phyloP scores from a whole-genome alignment of 1,140 invertebrate genomes.

The Calliopsis andreniformis region DNA sequence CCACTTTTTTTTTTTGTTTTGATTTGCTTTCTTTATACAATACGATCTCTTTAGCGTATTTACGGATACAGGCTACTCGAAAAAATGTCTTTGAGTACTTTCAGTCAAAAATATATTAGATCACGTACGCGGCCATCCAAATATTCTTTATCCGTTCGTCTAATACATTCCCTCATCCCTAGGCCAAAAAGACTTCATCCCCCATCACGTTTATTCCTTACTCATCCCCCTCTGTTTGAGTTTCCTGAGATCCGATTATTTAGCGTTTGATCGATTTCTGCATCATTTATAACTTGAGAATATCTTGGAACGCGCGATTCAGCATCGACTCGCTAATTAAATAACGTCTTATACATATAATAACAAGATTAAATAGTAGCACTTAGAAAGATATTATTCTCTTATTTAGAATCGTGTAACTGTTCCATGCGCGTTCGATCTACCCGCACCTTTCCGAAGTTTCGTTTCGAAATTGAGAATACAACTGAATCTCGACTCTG shows the following conservation, averaged over 20 bases:
- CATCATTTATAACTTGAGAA: conserved; percentile 39
- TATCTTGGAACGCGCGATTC: conserved; percentile 64
- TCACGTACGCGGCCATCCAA: conserved; percentile 48
- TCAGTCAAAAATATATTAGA: conserved; percentile 72
- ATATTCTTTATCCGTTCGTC: conserved; percentile 7
- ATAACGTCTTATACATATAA: conserved; percentile 82
- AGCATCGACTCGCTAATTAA: conserved; percentile 67
- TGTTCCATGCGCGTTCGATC: conserved; percentile 21
- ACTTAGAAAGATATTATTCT: conserved; percentile 78
- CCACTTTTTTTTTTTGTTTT: not conserved
- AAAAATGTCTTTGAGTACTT: conserved; percentile 68
- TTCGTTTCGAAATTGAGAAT: conserved; percentile 5
- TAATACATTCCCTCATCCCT: conserved; percentile 47
- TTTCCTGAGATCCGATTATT: conserved; percentile 49
- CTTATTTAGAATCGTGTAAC: conserved; percentile 79
- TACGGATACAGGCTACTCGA: conserved; percentile 25
- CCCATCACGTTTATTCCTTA: not conserved
- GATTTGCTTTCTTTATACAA: conserved; percentile 15
- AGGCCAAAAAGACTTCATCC: conserved; percentile 74
- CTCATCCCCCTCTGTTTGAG: conserved; percentile 22
- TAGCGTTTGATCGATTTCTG: conserved; percentile 34
- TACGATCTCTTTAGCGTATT: conserved; percentile 23
- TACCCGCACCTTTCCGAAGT: not conserved
- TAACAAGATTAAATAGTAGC: conserved; percentile 81
- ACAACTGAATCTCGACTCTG: conserved; percentile 13